phyloP scores from a whole-genome alignment of 2,113 vertebrate species.

The Arizona elegans region DNA sequence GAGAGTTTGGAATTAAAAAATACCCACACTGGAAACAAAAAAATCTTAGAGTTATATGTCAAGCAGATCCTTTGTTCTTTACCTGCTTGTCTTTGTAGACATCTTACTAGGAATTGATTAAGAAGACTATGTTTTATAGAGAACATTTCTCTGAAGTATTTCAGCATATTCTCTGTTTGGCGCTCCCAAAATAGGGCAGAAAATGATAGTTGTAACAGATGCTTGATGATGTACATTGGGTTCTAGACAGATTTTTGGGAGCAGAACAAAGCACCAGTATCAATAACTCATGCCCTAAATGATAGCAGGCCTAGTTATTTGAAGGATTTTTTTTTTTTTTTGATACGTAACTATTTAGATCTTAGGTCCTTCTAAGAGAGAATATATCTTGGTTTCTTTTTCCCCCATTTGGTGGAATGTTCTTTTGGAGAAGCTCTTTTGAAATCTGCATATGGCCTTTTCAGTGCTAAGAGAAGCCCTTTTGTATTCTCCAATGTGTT shows the following conservation, averaged over 20 bases:
- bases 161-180: neutral
- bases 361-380: neutral
- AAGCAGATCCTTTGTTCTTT: neutral
- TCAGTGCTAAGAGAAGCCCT: neutral
- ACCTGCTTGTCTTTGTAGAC: neutral
- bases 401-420: neutral
- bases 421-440: neutral
- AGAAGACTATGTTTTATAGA: neutral
- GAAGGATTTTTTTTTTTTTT: neutral
- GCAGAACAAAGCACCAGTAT: neutral
- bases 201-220: neutral
- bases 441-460: neutral
- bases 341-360: neutral
- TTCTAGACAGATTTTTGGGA: neutral
- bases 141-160: neutral
- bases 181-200: neutral
- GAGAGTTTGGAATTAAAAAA: neutral
- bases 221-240: neutral
- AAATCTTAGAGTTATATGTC: neutral
- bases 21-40: neutral
- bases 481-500: neutral
- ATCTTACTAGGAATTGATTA: neutral
- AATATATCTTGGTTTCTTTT: neutral
- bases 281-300: neutral
- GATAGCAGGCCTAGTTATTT: neutral